Base-by-base conservation (phyloP, 2,888 invertebrate genomes). In the Thyatira batis region DNA sequence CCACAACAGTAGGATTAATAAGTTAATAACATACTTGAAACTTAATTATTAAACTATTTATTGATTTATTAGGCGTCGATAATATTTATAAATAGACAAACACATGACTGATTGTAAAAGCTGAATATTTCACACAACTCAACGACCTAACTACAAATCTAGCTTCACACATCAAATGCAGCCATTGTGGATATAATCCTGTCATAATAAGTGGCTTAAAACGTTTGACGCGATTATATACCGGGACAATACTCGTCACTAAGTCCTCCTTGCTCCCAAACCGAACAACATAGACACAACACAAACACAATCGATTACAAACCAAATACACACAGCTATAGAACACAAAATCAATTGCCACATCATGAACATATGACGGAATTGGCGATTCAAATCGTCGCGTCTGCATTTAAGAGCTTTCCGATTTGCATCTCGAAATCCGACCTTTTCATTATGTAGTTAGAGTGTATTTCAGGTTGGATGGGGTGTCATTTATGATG, bases 191-290 rank as follows among this genome's bases (percentile, higher is more conserved):
- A 60, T 51, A 63, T 74, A 78, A 74, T 72, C 68, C 61, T 71
- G 67, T 78, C 75, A 78, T 77, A 80, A 82, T 77, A 78, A 85
- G 75, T 76, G 71, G 73, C 79, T 78, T 63, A 63, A 78, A 74
- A 57, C 78, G 70, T 77, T 83, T 84, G 78, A 82, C 73, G 76
- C 78, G 76, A 80, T 84, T 81, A 84, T 75, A 71, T 69, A 66
- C 69, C 51, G 8, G 67, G 58, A 75, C 74, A 78, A 78, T 73
- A 73, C 76, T 73, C 69, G 73, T 78, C 84, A 82, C 76, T 75
- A 76, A 76, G 67, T 71, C 71, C 73, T 68, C 63, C 45, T 48
- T 51, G 49, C 46, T 28, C 17, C 10, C 25, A 25, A 20, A 48
- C 50, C n/a, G 17, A 68, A 58, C 53, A 53, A 53, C 64, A 44